Conservation (phyloP, 1,140 invertebrate genomes). For the Rhopalosiphum padi region DNA sequence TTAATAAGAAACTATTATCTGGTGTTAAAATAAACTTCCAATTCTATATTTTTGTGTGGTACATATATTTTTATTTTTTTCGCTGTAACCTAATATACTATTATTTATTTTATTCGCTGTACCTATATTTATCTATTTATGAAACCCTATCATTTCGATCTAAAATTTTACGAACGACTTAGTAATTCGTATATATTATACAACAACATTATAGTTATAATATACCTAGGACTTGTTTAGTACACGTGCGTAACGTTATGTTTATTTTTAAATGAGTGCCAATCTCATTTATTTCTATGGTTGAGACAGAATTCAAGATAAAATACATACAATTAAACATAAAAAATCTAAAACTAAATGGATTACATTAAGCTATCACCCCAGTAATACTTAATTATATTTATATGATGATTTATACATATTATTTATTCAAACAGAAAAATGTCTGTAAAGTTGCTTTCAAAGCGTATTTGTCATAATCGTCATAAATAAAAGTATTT, state of each 20-base stretch:
- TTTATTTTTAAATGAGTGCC: neutral
- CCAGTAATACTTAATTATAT: neutral
- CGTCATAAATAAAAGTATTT: neutral
- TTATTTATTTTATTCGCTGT: neutral
- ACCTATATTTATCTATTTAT: neutral
- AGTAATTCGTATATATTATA: too few species aligned
- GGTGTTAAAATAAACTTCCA: neutral
- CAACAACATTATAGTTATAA: too few species aligned
- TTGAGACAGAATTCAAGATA: neutral
- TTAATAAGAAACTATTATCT: constrained; percentile 11
- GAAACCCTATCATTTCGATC: neutral
- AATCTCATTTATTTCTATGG: neutral
- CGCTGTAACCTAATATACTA: neutral
- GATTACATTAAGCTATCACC: neutral
- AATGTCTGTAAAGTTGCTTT: neutral
- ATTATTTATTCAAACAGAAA: neutral
- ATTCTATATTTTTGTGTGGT: neutral
- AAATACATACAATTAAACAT: too few species aligned
- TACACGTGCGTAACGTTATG: neutral
- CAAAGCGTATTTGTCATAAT: neutral
- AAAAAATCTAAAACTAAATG: neutral
- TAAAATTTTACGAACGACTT: neutral
- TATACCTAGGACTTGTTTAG: neutral
- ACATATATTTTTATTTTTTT: neutral
- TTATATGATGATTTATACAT: neutral